These are phyloP conservation scores for Lepidocyrtoides sp. DNA, from an alignment of 2,888 invertebrate species.

Conservation along the genomic window DNA sequence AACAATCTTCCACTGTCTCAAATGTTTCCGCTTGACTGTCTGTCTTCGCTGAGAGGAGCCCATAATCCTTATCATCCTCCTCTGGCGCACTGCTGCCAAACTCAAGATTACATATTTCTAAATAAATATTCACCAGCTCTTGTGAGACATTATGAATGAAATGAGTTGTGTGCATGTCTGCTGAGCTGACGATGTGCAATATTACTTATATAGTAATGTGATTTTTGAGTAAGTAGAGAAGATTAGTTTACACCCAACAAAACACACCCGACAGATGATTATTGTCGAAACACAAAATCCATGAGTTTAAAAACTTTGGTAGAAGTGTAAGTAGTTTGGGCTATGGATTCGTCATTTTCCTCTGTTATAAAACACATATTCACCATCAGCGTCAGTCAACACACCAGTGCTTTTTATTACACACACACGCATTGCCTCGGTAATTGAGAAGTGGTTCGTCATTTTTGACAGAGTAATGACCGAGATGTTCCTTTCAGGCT, in stretches of 20 bases:
- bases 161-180: neutral
- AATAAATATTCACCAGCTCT: neutral
- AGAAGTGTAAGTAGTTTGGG: neutral
- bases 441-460: slow-evolving; percentile 67
- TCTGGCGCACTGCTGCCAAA: slow-evolving; percentile 25
- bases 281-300: slow-evolving; percentile 19
- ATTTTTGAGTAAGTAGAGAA: slow-evolving; percentile 14
- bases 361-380: neutral
- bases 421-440: neutral
- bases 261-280: slow-evolving; percentile 44
- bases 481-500: slow-evolving; percentile 17
- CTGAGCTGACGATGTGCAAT: neutral
- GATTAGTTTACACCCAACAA: slow-evolving; percentile 33
- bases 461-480: slow-evolving; percentile 67
- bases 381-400: neutral
- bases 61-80: slow-evolving; percentile 13
- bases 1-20: slow-evolving; percentile 57
- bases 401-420: neutral
- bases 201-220: neutral
- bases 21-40: slow-evolving; percentile 62
- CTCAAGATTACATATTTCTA: slow-evolving; percentile 21
- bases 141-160: neutral
- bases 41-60: neutral
- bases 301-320: neutral
- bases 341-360: slow-evolving; percentile 1